Conservation (phyloP, 2,888 invertebrate genomes). For the Pheosia gnoma region DNA sequence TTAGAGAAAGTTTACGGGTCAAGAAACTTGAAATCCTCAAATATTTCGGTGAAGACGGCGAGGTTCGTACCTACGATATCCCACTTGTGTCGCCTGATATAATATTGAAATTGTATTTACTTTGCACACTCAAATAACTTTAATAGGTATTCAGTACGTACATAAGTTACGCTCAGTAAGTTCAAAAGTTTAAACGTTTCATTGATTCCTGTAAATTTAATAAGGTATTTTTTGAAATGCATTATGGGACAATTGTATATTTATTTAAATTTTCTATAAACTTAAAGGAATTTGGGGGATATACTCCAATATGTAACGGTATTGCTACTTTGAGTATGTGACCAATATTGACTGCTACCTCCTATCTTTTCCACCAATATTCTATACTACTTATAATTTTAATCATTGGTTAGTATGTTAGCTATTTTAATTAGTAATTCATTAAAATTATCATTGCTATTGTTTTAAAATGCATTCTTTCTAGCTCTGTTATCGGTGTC, state of each 20-base stretch:
- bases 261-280: too few species aligned
- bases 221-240: too few species aligned
- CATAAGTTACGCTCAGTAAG: too few species aligned
- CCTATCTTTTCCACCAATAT: too few species aligned
- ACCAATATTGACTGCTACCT: too few species aligned
- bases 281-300: too few species aligned
- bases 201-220: too few species aligned
- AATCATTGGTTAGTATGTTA: not conserved
- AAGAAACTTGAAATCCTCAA: slow-evolving; percentile 58
- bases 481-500: not conserved
- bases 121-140: not conserved
- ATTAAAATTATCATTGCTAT: not conserved
- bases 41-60: slow-evolving; percentile 53
- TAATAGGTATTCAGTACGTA: too few species aligned
- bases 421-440: not conserved
- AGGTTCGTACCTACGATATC: slow-evolving; percentile 10
- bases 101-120: not conserved
- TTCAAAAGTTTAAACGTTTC: too few species aligned
- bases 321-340: too few species aligned
- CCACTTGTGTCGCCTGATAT: not conserved
- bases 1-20: slow-evolving; percentile 68
- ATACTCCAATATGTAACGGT: too few species aligned
- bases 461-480: not conserved
- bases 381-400: not conserved
- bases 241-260: too few species aligned